phyloP scores from a whole-genome alignment of 2,113 vertebrate species.

The Mandrillus leucophaeus region DNA sequence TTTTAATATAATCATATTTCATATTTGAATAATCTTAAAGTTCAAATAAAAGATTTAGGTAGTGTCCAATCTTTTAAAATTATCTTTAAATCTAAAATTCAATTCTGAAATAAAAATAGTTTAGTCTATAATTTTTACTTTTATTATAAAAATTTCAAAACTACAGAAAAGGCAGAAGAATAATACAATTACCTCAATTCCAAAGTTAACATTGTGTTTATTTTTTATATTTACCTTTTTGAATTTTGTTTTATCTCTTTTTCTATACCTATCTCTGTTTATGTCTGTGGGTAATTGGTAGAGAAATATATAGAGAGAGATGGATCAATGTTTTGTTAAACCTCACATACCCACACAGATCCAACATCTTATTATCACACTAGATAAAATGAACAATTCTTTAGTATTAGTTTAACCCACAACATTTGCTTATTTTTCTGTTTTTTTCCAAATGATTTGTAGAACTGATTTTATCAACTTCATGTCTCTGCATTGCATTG shows the following conservation, averaged over 20 bases:
- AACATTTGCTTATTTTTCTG: background rate
- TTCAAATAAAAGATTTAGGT: background rate
- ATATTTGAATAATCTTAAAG: background rate
- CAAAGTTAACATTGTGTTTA: background rate
- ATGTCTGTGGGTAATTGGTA: background rate
- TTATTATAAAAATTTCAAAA: background rate
- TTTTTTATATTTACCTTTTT: background rate
- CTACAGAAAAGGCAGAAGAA: background rate
- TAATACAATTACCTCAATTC: background rate
- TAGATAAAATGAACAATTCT: background rate
- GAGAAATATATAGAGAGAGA: background rate
- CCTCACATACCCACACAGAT: fast-evolving
- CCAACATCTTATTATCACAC: fast-evolving
- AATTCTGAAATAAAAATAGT: background rate
- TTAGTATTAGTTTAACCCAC: background rate
- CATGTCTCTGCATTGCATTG: fast-evolving
- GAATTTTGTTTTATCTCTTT: background rate
- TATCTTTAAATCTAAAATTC: background rate
- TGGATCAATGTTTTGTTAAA: background rate
- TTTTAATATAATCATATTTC: background rate
- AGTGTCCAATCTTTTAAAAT: background rate
- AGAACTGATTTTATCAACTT: background rate
- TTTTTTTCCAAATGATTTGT: background rate
- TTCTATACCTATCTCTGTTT: background rate
- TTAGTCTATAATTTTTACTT: background rate